Percentiles rank a stretch among this genome's conserved stretches.
phyloP scores from a whole-genome alignment of 2,797 vertebrate species.

The Gallinago solitaria region DNA sequence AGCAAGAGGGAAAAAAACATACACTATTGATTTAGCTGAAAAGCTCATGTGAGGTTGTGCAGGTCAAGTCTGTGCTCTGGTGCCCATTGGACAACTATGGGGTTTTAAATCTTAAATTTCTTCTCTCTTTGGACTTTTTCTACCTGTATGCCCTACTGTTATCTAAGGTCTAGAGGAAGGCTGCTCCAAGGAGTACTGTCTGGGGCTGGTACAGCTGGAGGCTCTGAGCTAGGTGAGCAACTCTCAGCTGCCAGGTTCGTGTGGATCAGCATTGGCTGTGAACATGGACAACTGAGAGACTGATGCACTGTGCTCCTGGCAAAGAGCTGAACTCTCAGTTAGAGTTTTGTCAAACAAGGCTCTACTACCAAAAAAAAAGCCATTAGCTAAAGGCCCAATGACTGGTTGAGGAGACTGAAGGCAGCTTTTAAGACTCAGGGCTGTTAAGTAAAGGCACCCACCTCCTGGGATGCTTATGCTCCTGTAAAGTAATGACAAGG shows the following conservation, averaged over 20 bases:
- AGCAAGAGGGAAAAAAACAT: neutral
- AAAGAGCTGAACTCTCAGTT: neutral
- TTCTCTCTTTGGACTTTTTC: neutral
- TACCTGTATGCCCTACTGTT: neutral
- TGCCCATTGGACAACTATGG: neutral
- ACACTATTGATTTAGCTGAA: neutral
- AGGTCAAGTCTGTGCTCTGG: neutral
- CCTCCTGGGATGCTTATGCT: neutral
- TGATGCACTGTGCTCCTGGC: neutral
- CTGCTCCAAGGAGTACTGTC: neutral
- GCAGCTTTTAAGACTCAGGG: neutral
- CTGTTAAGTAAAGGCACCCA: neutral
- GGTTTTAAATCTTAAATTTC: neutral
- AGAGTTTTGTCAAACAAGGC: neutral
- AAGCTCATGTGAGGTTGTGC: neutral
- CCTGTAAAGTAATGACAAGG: neutral
- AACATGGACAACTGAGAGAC: neutral
- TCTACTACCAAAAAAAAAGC: neutral
- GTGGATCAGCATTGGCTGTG: neutral
- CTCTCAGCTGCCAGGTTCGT: neutral
- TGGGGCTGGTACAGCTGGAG: neutral
- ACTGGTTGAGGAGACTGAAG: neutral
- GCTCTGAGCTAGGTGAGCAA: neutral
- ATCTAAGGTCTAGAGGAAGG: neutral
- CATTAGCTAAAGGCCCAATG: neutral